Evolutionary conservation across 2,797 vertebrate genomes (phyloP).

Genomic region (Staurois parvus): DNA sequence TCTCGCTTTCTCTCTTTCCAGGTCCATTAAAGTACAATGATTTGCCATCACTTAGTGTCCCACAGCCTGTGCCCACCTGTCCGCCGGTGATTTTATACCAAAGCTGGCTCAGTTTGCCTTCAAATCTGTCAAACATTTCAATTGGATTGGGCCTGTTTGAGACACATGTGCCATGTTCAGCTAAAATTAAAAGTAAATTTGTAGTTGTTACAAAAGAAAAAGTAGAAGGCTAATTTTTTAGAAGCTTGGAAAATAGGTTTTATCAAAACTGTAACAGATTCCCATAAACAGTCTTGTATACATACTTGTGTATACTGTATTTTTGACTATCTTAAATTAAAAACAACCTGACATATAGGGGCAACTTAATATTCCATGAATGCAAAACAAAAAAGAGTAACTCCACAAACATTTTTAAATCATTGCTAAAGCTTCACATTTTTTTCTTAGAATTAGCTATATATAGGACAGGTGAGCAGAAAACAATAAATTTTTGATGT

Average conservation of each 20-base stretch:
- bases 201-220: not conserved
- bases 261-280: not conserved
- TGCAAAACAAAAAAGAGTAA: too few relatives aligned
- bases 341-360: too few relatives aligned
- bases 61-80: slow-evolving; percentile 90
- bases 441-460: too few relatives aligned
- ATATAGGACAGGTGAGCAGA: too few relatives aligned
- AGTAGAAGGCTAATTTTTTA: not conserved
- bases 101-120: slow-evolving; percentile 93
- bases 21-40: slow-evolving; percentile 93
- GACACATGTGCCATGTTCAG: slow-evolving; percentile 93
- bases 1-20: slow-evolving; percentile 89
- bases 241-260: too few relatives aligned
- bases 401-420: too few relatives aligned
- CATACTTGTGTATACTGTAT: too few relatives aligned
- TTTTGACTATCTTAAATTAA: too few relatives aligned
- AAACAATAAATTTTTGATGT: too few relatives aligned
- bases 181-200: slow-evolving; percentile 69
- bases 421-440: too few relatives aligned
- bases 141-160: slow-evolving; percentile 86
- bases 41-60: slow-evolving; percentile 89
- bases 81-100: slow-evolving; percentile 94
- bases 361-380: too few relatives aligned
- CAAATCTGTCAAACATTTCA: slow-evolving; percentile 95
- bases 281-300: too few relatives aligned